phyloP scores from a whole-genome alignment of 35 echinoderm and acorn worm species.

The Heliocidaris erythrogramma region DNA sequence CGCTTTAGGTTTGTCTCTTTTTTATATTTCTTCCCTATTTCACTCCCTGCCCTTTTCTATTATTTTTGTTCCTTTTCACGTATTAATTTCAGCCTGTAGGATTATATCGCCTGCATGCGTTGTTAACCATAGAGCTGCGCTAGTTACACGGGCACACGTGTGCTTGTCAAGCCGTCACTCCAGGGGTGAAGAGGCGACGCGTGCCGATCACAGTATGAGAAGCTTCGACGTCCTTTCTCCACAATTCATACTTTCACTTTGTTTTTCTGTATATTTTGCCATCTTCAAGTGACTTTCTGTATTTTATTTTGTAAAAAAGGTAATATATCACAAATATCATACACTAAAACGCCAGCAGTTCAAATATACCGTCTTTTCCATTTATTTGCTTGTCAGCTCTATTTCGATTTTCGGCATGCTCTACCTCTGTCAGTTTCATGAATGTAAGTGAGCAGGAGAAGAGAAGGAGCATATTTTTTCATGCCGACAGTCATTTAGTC shows the following conservation, averaged over 20 bases:
- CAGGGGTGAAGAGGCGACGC: background rate
- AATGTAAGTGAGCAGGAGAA: too few relatives aligned
- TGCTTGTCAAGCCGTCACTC: background rate
- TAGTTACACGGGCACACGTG: slow-evolving; percentile 23
- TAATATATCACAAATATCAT: too few relatives aligned
- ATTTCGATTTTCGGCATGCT: too few relatives aligned
- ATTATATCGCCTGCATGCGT: slow-evolving; percentile 36
- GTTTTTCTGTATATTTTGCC: too few relatives aligned
- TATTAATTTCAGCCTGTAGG: background rate
- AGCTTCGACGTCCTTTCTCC: background rate
- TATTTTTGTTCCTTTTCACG: slow-evolving; percentile 2
- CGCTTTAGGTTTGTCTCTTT: background rate
- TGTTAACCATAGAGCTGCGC: background rate
- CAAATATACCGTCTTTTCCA: too few relatives aligned
- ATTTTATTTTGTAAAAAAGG: too few relatives aligned
- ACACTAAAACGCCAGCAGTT: too few relatives aligned
- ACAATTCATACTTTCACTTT: background rate
- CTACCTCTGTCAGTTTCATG: too few relatives aligned
- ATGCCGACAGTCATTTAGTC: too few relatives aligned
- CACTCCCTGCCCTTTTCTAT: background rate
- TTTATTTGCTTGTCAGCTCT: too few relatives aligned
- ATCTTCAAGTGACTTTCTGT: too few relatives aligned
- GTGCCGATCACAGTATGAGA: background rate
- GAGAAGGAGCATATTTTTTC: too few relatives aligned
- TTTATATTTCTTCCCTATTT: background rate